These are phyloP conservation scores for Drosophila tanythrix DNA, from an alignment of 2,888 invertebrate genomes.

Conservation along the genomic window DNA sequence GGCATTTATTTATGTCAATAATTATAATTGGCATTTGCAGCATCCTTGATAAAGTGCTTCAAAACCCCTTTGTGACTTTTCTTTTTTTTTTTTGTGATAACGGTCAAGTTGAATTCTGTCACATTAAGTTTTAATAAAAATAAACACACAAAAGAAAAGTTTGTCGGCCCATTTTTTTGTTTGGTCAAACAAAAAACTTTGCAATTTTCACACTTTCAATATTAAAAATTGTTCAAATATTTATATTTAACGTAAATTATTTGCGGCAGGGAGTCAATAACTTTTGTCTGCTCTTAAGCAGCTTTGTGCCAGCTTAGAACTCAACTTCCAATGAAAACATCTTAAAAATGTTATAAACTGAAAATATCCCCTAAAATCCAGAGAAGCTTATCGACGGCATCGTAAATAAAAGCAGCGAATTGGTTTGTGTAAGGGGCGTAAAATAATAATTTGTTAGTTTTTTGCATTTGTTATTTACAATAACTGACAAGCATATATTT, in stretches of 20 bases:
- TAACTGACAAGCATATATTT: not conserved
- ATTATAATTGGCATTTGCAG: slow-evolving; percentile 73
- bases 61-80: slow-evolving; percentile 36
- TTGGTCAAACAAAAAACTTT: slow-evolving; percentile 26
- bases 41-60: slow-evolving; percentile 23
- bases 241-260: slow-evolving; percentile 3
- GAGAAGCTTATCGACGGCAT: not conserved
- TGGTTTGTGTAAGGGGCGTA: not conserved
- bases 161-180: slow-evolving; percentile 1
- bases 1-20: slow-evolving; percentile 47
- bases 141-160: slow-evolving; percentile 18
- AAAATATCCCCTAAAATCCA: slow-evolving; percentile 42
- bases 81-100: slow-evolving; percentile 50
- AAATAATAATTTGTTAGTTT: not conserved
- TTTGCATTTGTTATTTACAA: not conserved
- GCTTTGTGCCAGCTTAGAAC: slow-evolving; percentile 31
- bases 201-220: slow-evolving; percentile 50
- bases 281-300: slow-evolving; percentile 31
- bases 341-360: slow-evolving; percentile 62
- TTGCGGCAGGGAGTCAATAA: slow-evolving; percentile 33
- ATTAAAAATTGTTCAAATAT: slow-evolving; percentile 22
- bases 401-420: slow-evolving; percentile 23
- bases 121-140: slow-evolving; percentile 46
- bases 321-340: slow-evolving; percentile 22
- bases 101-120: slow-evolving; percentile 62